These are phyloP conservation scores for Bubalus kerabau DNA, from an alignment of 2,113 vertebrate genomes.

Conservation along the genomic window DNA sequence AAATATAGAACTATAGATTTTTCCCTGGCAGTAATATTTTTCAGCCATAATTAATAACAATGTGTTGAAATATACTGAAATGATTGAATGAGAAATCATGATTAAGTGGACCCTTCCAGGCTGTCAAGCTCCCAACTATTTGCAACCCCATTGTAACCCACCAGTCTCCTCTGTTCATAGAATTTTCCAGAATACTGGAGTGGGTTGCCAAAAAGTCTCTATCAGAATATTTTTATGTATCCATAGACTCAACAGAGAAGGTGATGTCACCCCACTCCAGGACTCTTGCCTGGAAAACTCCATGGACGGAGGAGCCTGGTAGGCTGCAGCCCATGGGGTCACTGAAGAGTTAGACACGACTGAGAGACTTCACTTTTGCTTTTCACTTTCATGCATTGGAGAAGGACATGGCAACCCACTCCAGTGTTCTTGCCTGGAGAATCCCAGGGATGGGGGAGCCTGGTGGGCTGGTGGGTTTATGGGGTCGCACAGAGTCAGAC, in stretches of 20 bases:
- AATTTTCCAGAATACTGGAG: not conserved
- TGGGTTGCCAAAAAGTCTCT: not conserved
- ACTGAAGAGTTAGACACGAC: accelerated
- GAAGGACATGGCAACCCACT: too few species aligned
- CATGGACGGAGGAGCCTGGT: too few species aligned
- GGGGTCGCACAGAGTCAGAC: too few species aligned
- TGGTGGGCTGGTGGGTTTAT: too few species aligned
- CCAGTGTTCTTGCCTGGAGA: too few species aligned
- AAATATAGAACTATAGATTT: not conserved
- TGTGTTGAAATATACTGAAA: conserved; percentile 2
- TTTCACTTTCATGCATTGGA: too few species aligned
- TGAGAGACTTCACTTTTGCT: too few species aligned
- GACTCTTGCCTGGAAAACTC: too few species aligned
- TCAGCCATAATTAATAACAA: not conserved
- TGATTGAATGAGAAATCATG: not conserved
- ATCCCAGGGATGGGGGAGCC: accelerated
- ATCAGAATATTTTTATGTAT: not conserved
- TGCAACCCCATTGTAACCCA: not conserved
- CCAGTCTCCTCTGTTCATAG: not conserved
- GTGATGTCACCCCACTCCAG: too few species aligned
- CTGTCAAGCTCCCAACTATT: not conserved
- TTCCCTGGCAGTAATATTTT: not conserved
- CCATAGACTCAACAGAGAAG: not conserved
- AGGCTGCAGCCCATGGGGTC: too few species aligned
- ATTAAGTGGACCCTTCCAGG: not conserved